Percentiles rank a stretch among this genome's conserved stretches.
These are phyloP conservation scores for Heliothis virescens DNA, from an alignment of 1,140 invertebrate genomes.

Conservation along the genomic window DNA sequence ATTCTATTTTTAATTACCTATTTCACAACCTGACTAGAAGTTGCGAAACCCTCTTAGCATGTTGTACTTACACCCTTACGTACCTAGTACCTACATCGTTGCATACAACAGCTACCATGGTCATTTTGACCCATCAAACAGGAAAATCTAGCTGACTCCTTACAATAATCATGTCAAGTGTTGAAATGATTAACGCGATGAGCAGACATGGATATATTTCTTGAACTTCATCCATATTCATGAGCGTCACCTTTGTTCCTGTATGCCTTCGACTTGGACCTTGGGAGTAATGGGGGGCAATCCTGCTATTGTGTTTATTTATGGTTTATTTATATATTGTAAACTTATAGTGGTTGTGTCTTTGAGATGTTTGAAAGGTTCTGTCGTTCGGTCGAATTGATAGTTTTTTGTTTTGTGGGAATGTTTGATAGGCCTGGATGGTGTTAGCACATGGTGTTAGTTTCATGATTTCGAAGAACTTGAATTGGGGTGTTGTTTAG, in stretches of 20 bases:
- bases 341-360: background rate
- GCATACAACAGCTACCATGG: background rate
- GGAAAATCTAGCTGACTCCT: slow-evolving; percentile 5
- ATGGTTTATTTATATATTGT: too few species aligned
- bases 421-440: background rate
- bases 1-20: too few species aligned
- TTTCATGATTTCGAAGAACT: too few species aligned
- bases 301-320: slow-evolving; percentile 1
- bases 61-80: too few species aligned
- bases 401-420: too few species aligned
- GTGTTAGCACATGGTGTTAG: too few species aligned
- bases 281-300: slow-evolving; percentile 5
- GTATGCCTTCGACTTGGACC: background rate
- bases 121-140: background rate
- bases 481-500: too few species aligned
- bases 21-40: too few species aligned
- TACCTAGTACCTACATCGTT: too few species aligned
- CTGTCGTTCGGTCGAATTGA: background rate
- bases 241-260: background rate
- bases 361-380: background rate
- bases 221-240: slow-evolving; percentile 23
- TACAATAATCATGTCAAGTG: background rate
- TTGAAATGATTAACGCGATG: slow-evolving; percentile 9
- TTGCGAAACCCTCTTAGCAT: too few species aligned
- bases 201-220: background rate